Evolutionary conservation across 2,113 vertebrate species (phyloP), one percentile per base, ranked within the genome.

Genomic region (Perca schrenkii): DNA sequence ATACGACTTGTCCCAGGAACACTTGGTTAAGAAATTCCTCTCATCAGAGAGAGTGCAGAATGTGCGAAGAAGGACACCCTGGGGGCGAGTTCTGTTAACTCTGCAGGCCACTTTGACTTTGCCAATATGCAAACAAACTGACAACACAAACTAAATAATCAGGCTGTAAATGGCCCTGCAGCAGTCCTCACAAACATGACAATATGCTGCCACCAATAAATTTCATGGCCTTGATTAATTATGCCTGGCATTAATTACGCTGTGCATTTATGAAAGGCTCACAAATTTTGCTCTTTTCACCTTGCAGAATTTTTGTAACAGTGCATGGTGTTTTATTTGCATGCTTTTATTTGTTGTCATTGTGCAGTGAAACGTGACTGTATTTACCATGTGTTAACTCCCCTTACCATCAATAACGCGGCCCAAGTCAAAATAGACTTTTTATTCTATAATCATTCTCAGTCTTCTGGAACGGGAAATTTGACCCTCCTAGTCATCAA

Each of bases 351-450:
- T 85, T 74, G 86, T 84, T 80, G 83, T 92, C 80, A 77, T 85
- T 91, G 88, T 92, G 90, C 91, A 91, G 94, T 91, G 91, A 94
- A 94, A 94, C 91, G 93, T 93, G 94, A 94, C 93, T 92, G 77
- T 84, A 84, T 86, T 91, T 81, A 80, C 58, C 82, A 60, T 91
- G 80, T 92, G 67, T 94, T 66, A 69, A 73, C 65, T 84, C 74
- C 81, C 88, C 83, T 76, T 77, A 68, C 56, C 73, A 73, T 82
- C 84, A 71, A 88, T 83, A 79, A 40, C 72, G 71, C 12, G 78
- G 66, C 82, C 76, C 82, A 57, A 63, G 68, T 86, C 65, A 75
- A 92, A 93, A 73, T 19, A 70, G 43, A 62, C 50, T 8, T 77
- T 71, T 80, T 56, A 80, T 71, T 62, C 11, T 31, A 13, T 12